phyloP scores from a whole-genome alignment of 2,888 invertebrate genomes.

The Cantharis rustica region DNA sequence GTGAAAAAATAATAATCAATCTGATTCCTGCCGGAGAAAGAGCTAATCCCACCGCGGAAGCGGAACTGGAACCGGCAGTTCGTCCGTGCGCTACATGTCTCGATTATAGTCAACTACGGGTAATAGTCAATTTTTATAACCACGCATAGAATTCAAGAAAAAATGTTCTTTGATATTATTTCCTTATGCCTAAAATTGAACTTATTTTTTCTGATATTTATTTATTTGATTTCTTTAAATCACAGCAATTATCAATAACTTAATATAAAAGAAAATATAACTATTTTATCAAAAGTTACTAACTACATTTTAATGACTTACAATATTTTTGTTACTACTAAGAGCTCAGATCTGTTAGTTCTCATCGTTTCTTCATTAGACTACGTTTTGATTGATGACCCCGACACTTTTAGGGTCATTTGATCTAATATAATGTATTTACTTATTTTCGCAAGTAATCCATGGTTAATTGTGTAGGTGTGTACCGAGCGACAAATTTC shows the following conservation, averaged over 20 bases:
- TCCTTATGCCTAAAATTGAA: neutral
- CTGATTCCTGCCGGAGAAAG: slow-evolving; percentile 29
- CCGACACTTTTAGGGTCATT: neutral
- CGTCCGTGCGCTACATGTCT: slow-evolving; percentile 13
- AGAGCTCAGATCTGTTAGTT: neutral
- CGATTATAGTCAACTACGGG: slow-evolving; percentile 13
- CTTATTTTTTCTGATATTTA: neutral
- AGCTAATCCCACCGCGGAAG: slow-evolving; percentile 23
- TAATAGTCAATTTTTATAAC: slow-evolving; percentile 2
- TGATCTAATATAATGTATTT: neutral
- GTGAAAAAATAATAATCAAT: slow-evolving; percentile 35
- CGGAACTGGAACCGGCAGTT: slow-evolving; percentile 17
- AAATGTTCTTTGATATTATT: neutral
- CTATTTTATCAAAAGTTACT: neutral
- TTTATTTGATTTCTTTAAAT: neutral
- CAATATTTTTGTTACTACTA: neutral
- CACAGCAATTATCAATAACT: neutral
- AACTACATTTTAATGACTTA: neutral
- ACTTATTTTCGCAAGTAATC: neutral
- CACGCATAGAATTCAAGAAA: neutral
- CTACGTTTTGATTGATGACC: neutral
- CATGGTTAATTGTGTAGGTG: neutral
- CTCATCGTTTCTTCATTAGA: neutral
- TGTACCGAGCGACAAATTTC: neutral
- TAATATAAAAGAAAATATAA: neutral